Percentiles rank a stretch among this genome's conserved stretches.
Conservation (phyloP, 2,888 invertebrate genomes). For the Himalopsyche japonica region DNA sequence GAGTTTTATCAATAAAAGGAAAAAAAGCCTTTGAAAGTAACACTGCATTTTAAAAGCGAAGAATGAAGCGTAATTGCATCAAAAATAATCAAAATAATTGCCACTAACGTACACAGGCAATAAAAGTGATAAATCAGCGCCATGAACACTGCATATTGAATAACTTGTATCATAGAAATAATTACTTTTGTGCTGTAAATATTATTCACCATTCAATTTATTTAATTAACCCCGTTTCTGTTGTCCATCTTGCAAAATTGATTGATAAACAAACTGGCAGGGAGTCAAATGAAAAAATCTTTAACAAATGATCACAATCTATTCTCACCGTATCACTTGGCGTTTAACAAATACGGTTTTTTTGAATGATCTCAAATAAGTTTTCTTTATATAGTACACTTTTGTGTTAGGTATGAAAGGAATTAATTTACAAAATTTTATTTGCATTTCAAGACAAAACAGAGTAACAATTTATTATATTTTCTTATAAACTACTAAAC, state of each 20-base stretch:
- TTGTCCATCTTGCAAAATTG: background rate
- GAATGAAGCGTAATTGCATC: constrained; percentile 1
- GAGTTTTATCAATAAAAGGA: background rate
- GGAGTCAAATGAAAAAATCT: background rate
- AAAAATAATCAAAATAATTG: background rate
- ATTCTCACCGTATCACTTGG: background rate
- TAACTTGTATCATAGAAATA: background rate
- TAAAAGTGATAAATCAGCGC: background rate
- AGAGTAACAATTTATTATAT: no score
- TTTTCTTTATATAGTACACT: background rate
- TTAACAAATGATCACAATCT: background rate
- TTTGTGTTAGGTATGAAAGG: background rate
- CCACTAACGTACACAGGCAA: background rate
- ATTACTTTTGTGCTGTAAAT: background rate
- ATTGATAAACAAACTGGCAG: constrained; percentile 3
- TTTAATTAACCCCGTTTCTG: constrained; percentile 7
- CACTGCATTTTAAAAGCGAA: background rate
- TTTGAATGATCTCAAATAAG: background rate
- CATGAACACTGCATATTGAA: background rate
- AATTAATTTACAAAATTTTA: background rate
- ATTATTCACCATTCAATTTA: constrained; percentile 13
- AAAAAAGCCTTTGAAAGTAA: background rate
- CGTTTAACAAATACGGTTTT: background rate
- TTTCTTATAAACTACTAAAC: no score
- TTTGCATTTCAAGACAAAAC: background rate